Percentiles rank a stretch among this genome's conserved stretches.
These are phyloP conservation scores for Pampus argenteus DNA, from an alignment of 2,797 vertebrate genomes.

Conservation along the genomic window DNA sequence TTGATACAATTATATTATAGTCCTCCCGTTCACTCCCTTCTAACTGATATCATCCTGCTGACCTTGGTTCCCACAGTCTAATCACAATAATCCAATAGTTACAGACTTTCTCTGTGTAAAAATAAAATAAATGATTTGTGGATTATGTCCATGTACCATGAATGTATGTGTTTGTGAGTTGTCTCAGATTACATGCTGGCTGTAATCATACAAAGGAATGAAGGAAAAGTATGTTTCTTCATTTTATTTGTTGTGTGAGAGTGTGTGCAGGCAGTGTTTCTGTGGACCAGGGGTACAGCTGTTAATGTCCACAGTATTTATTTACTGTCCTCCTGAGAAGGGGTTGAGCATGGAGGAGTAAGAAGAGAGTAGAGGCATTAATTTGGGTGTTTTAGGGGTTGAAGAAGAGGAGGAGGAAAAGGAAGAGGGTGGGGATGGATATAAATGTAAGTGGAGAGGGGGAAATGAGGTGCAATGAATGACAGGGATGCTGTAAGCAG, in stretches of 20 bases:
- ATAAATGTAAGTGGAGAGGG: conserved; percentile 17
- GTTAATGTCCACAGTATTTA: conserved; percentile 77
- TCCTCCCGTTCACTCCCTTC: too few species aligned
- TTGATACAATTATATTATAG: too few species aligned
- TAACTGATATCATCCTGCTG: too few species aligned
- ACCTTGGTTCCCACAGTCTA: too few species aligned
- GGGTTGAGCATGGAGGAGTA: not conserved
- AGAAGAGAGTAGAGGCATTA: conserved; percentile 37
- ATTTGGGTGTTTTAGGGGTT: conserved; percentile 43
- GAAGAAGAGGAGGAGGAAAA: not conserved
- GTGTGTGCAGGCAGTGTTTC: conserved; percentile 17
- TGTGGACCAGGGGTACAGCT: conserved; percentile 70
- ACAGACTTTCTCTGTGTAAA: too few species aligned
- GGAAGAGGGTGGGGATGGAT: conserved; percentile 8
- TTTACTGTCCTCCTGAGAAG: conserved; percentile 64
- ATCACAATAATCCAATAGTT: too few species aligned
- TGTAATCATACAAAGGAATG: conserved; percentile 64
- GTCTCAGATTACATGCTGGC: conserved; percentile 17
- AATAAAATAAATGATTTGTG: too few species aligned
- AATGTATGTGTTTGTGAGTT: conserved; percentile 1
- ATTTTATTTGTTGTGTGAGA: conserved; percentile 27
- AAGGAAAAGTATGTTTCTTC: conserved; percentile 11
- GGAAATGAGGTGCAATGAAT: conserved; percentile 44
- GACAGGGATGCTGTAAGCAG: conserved; percentile 50
- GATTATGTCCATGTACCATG: conserved; percentile 5